Base-by-base conservation (phyloP, 2,888 invertebrate genomes). In the Agrochola lota region DNA sequence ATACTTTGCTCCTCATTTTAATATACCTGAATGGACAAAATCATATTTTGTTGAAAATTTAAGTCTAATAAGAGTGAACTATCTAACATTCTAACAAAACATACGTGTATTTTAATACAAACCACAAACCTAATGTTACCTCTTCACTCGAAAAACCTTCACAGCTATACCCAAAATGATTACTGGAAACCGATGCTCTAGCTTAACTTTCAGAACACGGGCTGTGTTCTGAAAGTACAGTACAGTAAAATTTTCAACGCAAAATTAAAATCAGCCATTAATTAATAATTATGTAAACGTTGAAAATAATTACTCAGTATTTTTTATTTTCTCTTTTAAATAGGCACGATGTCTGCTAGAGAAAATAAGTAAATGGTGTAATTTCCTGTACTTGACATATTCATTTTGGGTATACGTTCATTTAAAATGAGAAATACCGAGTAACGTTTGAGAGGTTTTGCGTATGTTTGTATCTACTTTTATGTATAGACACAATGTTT, bases 341-440 rank as follows among this genome's bases (percentile, higher is more conserved):
- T 43, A 52, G 12, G 15, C 15, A 62, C 8, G 20, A 72, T 64
- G 20, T 52, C 15, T 60, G 20, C 23, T 17, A 43, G 5, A 43
- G 8, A 62, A 73, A 72, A 59, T 35, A 74, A 74, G 69, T 46
- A 72, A 78, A 72, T 59, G 26, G 17, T 62, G n/a, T 81, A 69
- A 81, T 85, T 85, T 64, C 49, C 68, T 85, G 82, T 59, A n/a
- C 59, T 55, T 74, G 86, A 72, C 83, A 30, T 85, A 70, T 72
- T 74, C 64, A 84, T 82, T 70, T 69, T 69, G 17, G 62, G 35
- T 17, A 8, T 57, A 49, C 7, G 40, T 79, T 64, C 11, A 20
- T 57, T 62, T 64, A 49, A 43, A 52, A 52, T 62, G 35, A 64
- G n/a, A 81, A 71, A 68, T 60, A n/a, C 23, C 5, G 30, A 35